These are phyloP conservation scores for Cyrtorhinus lividipennis DNA, from an alignment of 1,140 invertebrate species.

Conservation along the genomic window DNA sequence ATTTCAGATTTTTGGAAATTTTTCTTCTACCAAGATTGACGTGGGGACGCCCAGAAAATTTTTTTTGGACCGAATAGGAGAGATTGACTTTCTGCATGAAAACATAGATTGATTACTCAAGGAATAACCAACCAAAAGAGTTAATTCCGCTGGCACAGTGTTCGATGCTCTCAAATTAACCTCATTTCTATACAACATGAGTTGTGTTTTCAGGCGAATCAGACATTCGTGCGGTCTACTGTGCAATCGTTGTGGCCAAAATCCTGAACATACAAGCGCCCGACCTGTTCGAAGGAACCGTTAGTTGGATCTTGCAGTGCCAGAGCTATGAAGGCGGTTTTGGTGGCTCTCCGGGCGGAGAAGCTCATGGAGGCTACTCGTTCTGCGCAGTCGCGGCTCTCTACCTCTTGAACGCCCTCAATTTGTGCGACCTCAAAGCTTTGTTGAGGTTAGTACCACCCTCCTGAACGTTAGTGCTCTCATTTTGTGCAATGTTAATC, in stretches of 20 bases:
- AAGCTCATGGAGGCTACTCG: slow-evolving; percentile 96
- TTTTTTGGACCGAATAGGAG: too few relatives aligned
- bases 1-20: too few relatives aligned
- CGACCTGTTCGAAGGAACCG: slow-evolving; percentile 68
- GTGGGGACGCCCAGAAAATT: too few relatives aligned
- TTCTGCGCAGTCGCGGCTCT: slow-evolving; percentile 90
- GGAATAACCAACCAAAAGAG: too few relatives aligned
- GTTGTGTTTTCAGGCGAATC: slow-evolving; percentile 50
- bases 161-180: too few relatives aligned
- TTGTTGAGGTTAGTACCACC: slow-evolving; percentile 48
- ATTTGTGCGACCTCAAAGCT: slow-evolving; percentile 60
- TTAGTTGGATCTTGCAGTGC: slow-evolving; percentile 73
- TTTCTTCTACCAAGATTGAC: too few relatives aligned
- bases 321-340: slow-evolving; percentile 99
- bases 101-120: too few relatives aligned
- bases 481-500: too few relatives aligned
- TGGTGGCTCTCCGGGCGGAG: slow-evolving; percentile 81
- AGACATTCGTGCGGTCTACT: slow-evolving; percentile 90
- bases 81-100: too few relatives aligned
- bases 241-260: slow-evolving; percentile 78
- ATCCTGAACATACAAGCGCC: slow-evolving; percentile 67
- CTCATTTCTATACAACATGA: too few relatives aligned
- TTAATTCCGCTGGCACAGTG: too few relatives aligned
- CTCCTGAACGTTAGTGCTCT: too few relatives aligned
- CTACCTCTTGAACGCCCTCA: slow-evolving; percentile 61